phyloP scores from a whole-genome alignment of 2,113 vertebrate genomes.

The Candoia aspera region DNA sequence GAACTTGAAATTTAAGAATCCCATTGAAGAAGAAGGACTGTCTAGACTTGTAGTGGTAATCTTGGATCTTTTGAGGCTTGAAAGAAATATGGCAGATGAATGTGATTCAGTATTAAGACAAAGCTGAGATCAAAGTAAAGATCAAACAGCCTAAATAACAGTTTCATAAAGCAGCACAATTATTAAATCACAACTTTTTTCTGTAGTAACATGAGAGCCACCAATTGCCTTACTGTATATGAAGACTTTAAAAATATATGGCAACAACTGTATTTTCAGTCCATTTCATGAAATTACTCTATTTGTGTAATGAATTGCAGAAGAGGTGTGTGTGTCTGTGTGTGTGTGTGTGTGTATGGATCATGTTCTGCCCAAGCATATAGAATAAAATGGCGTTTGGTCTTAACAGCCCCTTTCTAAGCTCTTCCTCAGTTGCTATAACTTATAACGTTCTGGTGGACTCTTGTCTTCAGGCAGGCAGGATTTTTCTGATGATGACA shows the following conservation, averaged over 20 bases:
- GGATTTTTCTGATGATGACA: neutral
- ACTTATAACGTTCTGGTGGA: neutral
- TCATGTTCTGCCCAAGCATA: neutral
- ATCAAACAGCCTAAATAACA: slow-evolving; percentile 8
- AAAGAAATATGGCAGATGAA: neutral
- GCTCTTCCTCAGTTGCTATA: neutral
- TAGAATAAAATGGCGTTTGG: neutral
- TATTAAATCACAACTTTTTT: neutral
- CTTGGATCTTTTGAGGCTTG: neutral
- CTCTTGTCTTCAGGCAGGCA: too few relatives aligned
- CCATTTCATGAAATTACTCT: neutral
- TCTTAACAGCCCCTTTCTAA: neutral
- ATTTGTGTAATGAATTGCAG: neutral
- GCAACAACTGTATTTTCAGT: neutral
- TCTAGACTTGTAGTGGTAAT: neutral
- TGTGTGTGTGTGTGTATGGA: neutral
- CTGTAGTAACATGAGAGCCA: neutral
- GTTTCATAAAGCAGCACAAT: neutral
- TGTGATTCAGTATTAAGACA: neutral
- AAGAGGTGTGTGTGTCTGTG: neutral
- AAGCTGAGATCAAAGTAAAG: neutral
- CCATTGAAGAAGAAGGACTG: neutral
- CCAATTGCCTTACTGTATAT: neutral
- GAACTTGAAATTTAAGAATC: slow-evolving; percentile 22
- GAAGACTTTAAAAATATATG: neutral